Base-by-base conservation (phyloP, 2,797 vertebrate genomes). In the Anableps anableps region DNA sequence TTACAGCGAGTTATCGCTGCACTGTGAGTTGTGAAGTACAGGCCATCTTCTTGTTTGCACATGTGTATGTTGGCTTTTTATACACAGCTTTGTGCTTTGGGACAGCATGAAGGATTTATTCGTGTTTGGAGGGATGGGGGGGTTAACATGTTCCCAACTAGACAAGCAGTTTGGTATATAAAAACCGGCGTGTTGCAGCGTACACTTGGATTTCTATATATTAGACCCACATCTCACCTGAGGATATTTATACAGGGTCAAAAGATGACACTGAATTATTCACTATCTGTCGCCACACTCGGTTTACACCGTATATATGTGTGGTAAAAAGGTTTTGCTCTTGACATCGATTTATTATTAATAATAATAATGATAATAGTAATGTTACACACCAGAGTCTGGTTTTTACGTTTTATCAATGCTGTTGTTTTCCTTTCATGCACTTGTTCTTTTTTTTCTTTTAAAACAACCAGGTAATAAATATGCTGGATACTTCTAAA, bases 1-100 rank as follows among this genome's bases (percentile, higher is more conserved):
- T 83, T 47, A 83, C 91, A 82, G 92, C 85, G 85, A 92, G 88
- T 88, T 91, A 94, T 97, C 97, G 95, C 97, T 99, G 98, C 98
- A 99, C 97, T 99, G 98, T 99, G 98, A 99, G 97, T 96, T 96
- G 97, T 97, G 93, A 89, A 97, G 96, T 98, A 97, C 97, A 97
- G 97, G 97, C 96, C 96, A 95, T 95, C 97, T 97, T 98, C 96
- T 97, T 96, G 96, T 99, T 99, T 98, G 98, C 97, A 99, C 97
- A 98, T 97, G 96, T 97, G 95, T 96, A 97, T 96, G 94, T 97
- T 97, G 96, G 97, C 97, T 92, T 92, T 94, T 96, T 94, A 74
- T 71, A 87, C 84, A 78, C 64, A 90, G 91, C 90, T 90, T 89
- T 94, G 89, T 94, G 91, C 91, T 92, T 89, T 91, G 89, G 95